Evolutionary conservation across 2,113 vertebrate species (phyloP), one percentile per base, ranked within the genome.

Genomic region (Lota lota): DNA sequence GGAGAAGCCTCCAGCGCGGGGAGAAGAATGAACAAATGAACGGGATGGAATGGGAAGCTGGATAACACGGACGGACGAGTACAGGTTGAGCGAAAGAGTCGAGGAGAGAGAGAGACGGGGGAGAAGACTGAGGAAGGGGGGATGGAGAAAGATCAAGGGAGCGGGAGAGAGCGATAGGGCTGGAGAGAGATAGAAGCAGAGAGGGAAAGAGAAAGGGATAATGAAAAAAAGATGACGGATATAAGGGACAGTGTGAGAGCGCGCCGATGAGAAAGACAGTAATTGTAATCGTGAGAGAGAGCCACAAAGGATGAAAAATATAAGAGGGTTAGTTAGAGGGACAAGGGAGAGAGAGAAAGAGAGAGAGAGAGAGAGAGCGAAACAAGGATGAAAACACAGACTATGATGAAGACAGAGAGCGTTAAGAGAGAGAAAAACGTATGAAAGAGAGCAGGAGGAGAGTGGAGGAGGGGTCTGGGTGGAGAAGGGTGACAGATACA

Each of bases 391-490:
- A 61, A 22, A 36, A 64, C 3, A 50, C 24, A 20, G 18, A 17
- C 6, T 24, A 21, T 16, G 19, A 19, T 2, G 15, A 60, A 40
- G 40, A 63, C 2, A 24, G 51, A 70, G 15, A 64, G 51, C 15
- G 65, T 40, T 16, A 63, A 54, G 17, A n/a, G 54, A 53, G 54
- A 58, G 5, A 36, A 68, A 19, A 62, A n/a, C 36, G 57, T 61
- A 14, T 28, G 50, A 54, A 22, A 57, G 6, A 22, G 16, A 65
- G 61, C 67, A n/a, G n/a, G 56, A 18, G 3, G 56, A 73, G 61
- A 81, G 66, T 68, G 5, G 19, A 33, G 16, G 58, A 22, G 58
- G 19, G 50, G 16, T 51, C 10, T 51, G 16, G 53, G 53, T 54
- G 53, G 53, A 17, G 53, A 2, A 24, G 53, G 15, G 36, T 40